Evolutionary conservation across 2,888 invertebrate species (phyloP), one percentile per base, ranked within the genome.

Genomic region (Adelognathus sp.): DNA sequence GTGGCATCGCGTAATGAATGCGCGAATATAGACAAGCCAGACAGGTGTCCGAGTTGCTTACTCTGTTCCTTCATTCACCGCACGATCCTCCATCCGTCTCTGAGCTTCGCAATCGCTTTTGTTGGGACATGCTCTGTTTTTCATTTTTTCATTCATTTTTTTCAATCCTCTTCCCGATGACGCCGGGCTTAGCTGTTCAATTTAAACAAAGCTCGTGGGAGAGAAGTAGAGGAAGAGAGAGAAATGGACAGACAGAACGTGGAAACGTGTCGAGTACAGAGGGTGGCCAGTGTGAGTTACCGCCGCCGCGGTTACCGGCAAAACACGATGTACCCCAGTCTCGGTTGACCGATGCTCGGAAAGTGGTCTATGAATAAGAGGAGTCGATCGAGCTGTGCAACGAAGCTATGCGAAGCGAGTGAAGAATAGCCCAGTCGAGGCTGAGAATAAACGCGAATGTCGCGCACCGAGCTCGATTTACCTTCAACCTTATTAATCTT

Each of bases 41-140:
- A 77, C 72, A 72, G 69, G 60, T 73, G 63, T 67, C 67, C 63
- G 63, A 73, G 72, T 56, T 61, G 72, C 67, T 73, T 69, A 63
- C 54, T 50, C 67, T 24, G 69, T 69, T 77, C 44, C 56, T 69
- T 69, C 64, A 67, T 78, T 39, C 58, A 11, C 36, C 67, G 67
- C 46, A 36, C 44, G 16, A 14, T 50, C n/a, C 44, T 67, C 60
- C 54, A 50, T 27, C 39, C n/a, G 18, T 50, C 46, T n/a, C 21
- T 24, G 11, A 21, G 50, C 50, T 36, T 33, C 41, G 39, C 21
- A n/a, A 44, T 44, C 61, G 71, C 52, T 66, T 71, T 67, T 60
- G 56, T 70, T 54, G n/a, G 3, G 4, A n/a, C 11, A 21, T 14
- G 11, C 16, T 2, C 31, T n/a, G 11, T n/a, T 39, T 9, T 39